Evolutionary conservation across 2,113 vertebrate genomes (phyloP), one percentile per base, ranked within the genome.

Genomic region (Poecile atricapillus): DNA sequence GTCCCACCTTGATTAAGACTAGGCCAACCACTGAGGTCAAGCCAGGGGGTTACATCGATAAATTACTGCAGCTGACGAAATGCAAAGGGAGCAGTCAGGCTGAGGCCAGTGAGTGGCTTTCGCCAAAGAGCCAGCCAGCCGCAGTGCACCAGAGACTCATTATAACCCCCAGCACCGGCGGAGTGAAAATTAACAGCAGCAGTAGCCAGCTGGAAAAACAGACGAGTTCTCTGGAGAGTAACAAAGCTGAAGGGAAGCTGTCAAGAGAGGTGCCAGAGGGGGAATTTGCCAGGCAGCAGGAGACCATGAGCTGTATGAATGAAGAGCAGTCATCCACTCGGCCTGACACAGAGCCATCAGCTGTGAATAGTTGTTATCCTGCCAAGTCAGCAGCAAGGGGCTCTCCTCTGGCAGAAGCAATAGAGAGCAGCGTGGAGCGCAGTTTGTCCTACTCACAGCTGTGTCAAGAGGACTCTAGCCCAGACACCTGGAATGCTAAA

Each of bases 1-100:
- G 77, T 43, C 87, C 80, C 35, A 93, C 47, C 75, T 33, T 95
- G 41, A 47, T 75, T 50, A 94, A 80, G 68, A 83, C 90, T 35
- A 91, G 89, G 43, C 95, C 96, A 10, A 56, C 52, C 37, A 17
- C 37, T 7, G 98, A 98, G 62, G 83, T 90, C 44, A 98, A 97
- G 81, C 97, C 97, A 2, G 94, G 97, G 30, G 98, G 98, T 82
- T 99, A 98, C 78, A 99, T 99, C 68, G 96, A 98, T 95, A 98
- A 98, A 97, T 96, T 99, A 24, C 97, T 99, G 31, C 97, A 98
- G 76, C 98, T 98, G 87, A 98, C 96, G 2, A 96, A 97, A 59
- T 98, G 93, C 96, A 98, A 77, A 86, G 94, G 95, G 44, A 70
- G 55, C 63, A 65, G 86, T 89, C 95, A 50, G 3, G 88, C 63